phyloP scores from a whole-genome alignment of 2,797 vertebrate species.

The Rhinophrynus dorsalis region DNA sequence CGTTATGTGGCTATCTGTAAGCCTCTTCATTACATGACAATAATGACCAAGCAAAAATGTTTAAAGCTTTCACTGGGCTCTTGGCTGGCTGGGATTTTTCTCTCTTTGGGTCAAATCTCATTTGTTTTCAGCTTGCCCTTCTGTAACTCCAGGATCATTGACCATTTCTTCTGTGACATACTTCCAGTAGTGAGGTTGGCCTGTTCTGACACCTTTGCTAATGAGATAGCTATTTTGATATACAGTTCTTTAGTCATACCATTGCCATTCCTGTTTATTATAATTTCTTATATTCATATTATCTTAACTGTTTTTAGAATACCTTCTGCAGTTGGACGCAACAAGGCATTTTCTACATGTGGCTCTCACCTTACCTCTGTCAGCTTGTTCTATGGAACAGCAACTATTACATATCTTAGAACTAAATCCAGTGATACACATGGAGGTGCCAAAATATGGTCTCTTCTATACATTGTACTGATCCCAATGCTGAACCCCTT shows the following conservation, averaged over 20 bases:
- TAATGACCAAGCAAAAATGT: slow-evolving; percentile 34
- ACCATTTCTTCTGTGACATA: slow-evolving; percentile 46
- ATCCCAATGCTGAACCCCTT: slow-evolving; percentile 52
- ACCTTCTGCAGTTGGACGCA: background rate
- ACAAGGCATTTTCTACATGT: slow-evolving; percentile 54
- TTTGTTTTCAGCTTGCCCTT: slow-evolving; percentile 28
- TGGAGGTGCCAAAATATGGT: slow-evolving; percentile 46
- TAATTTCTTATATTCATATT: slow-evolving; percentile 51
- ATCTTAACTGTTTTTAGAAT: slow-evolving; percentile 39
- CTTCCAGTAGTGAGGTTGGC: slow-evolving; percentile 33
- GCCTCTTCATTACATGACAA: slow-evolving; percentile 33
- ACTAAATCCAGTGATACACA: slow-evolving; percentile 40
- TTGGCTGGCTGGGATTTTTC: slow-evolving; percentile 11
- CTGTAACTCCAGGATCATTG: slow-evolving; percentile 34
- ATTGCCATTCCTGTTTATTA: slow-evolving; percentile 56
- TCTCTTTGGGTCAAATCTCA: slow-evolving; percentile 7
- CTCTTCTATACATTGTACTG: slow-evolving; percentile 48
- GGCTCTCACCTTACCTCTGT: slow-evolving; percentile 52
- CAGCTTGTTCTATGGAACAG: slow-evolving; percentile 52
- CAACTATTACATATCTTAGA: slow-evolving; percentile 51
- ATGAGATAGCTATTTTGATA: slow-evolving; percentile 21
- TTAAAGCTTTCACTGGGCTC: background rate
- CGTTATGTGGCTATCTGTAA: slow-evolving; percentile 40
- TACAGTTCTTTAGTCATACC: slow-evolving; percentile 48
- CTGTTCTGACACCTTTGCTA: slow-evolving; percentile 32